A percentile compares a stretch with the other conserved stretches of the same genome.
These are phyloP conservation scores for Sciaenops ocellatus DNA, from an alignment of 2,797 vertebrate genomes.

Conservation along the genomic window DNA sequence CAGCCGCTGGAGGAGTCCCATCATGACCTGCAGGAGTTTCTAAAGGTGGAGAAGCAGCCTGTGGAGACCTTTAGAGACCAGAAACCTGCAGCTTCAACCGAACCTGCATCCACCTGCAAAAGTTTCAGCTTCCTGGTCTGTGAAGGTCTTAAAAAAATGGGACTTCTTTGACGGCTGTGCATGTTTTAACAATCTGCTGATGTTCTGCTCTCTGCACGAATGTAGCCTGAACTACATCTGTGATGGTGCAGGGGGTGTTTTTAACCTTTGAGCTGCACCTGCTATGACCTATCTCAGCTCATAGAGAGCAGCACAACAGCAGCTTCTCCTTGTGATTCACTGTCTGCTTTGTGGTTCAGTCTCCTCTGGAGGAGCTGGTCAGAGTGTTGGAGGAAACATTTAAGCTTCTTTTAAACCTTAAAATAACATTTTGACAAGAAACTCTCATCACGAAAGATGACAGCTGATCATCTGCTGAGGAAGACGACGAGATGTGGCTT, in stretches of 20 bases:
- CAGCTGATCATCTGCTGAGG: background rate
- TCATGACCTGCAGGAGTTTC: background rate
- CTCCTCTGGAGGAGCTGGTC: slow-evolving; percentile 10
- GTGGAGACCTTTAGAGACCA: slow-evolving; percentile 9
- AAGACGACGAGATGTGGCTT: background rate
- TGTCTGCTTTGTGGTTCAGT: slow-evolving; percentile 7
- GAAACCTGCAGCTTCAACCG: too few species aligned
- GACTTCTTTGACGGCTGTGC: background rate
- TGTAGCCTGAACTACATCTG: background rate
- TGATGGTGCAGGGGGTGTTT: background rate
- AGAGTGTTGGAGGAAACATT: background rate
- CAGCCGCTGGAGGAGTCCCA: background rate
- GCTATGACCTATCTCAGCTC: background rate
- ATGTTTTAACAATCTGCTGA: background rate
- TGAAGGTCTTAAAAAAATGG: background rate
- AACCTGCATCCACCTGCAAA: background rate
- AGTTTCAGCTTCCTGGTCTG: slow-evolving; percentile 1
- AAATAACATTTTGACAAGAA: background rate
- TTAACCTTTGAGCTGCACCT: background rate
- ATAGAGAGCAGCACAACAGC: background rate
- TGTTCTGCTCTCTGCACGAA: slow-evolving; percentile 8
- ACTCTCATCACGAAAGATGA: background rate
- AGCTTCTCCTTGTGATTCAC: background rate
- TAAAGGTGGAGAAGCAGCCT: background rate
- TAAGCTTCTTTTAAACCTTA: background rate